Conservation (phyloP, 2,113 vertebrate genomes). For the Mixornis gularis region DNA sequence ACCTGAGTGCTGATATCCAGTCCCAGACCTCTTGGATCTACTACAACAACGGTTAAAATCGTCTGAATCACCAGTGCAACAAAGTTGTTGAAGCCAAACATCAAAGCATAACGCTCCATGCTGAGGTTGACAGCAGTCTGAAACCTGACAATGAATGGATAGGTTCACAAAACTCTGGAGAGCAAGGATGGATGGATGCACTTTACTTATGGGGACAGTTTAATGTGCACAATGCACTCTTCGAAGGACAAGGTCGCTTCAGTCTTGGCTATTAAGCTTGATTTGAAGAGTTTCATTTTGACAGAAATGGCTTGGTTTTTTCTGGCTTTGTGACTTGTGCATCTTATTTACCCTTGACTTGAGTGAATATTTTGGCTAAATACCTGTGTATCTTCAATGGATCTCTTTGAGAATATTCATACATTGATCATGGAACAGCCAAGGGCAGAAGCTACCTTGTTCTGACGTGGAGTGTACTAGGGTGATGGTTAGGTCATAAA, state of each 20-base stretch:
- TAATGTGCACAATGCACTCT: background rate
- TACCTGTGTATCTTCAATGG: background rate
- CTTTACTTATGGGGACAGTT: fast-evolving
- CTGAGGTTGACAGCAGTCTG: conserved; percentile 85
- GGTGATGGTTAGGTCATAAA: background rate
- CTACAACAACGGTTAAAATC: conserved; percentile 80
- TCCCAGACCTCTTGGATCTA: conserved; percentile 80
- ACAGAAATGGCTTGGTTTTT: background rate
- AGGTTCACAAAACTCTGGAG: background rate
- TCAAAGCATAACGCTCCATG: conserved; percentile 87
- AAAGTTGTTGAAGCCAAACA: conserved; percentile 90
- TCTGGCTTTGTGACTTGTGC: background rate
- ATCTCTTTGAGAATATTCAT: background rate
- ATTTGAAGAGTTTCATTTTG: background rate
- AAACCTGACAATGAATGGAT: conserved; percentile 70
- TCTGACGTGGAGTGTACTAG: background rate
- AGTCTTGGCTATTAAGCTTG: background rate
- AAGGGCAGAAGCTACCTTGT: background rate
- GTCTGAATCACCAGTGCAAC: conserved; percentile 83
- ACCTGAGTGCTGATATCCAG: conserved; percentile 83
- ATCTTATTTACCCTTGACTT: background rate
- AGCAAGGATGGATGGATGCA: fast-evolving
- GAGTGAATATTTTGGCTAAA: background rate
- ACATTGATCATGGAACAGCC: background rate
- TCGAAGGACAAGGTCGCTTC: background rate